These are phyloP conservation scores for Scolopax rusticola DNA, from an alignment of 2,797 vertebrate species.

Conservation along the genomic window DNA sequence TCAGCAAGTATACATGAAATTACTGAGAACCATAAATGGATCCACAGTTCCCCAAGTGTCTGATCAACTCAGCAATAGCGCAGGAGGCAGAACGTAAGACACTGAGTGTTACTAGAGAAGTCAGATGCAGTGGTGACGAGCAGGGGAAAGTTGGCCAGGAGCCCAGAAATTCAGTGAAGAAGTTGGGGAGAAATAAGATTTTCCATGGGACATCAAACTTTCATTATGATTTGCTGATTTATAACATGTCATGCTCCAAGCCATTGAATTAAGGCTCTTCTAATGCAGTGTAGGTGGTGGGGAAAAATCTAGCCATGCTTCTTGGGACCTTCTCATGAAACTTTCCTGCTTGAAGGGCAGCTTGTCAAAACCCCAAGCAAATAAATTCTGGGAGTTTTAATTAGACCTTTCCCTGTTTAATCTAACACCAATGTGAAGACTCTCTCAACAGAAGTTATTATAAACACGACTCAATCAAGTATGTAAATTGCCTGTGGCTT, in stretches of 20 bases:
- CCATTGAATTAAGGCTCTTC: neutral
- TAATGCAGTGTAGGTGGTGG: neutral
- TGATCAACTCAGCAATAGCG: neutral
- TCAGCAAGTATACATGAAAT: neutral
- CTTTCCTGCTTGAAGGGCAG: neutral
- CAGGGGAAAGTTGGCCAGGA: neutral
- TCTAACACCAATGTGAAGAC: neutral
- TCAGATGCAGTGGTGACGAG: neutral
- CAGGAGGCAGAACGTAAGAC: neutral
- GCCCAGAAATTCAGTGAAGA: neutral
- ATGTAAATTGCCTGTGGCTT: slow-evolving; percentile 16
- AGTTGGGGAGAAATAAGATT: neutral
- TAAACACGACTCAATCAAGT: neutral
- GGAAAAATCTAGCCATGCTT: neutral
- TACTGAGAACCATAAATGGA: neutral
- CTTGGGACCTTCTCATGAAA: neutral
- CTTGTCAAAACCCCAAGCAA: neutral
- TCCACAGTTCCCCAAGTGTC: neutral
- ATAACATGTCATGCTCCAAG: neutral
- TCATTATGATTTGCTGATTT: neutral
- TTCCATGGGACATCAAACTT: neutral
- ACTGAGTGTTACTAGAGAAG: rapidly evolving
- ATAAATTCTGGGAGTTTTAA: neutral
- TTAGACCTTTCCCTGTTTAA: neutral
- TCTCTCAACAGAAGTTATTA: neutral